phyloP scores from a whole-genome alignment of 2,113 vertebrate genomes.

The Rafetus swinhoei region DNA sequence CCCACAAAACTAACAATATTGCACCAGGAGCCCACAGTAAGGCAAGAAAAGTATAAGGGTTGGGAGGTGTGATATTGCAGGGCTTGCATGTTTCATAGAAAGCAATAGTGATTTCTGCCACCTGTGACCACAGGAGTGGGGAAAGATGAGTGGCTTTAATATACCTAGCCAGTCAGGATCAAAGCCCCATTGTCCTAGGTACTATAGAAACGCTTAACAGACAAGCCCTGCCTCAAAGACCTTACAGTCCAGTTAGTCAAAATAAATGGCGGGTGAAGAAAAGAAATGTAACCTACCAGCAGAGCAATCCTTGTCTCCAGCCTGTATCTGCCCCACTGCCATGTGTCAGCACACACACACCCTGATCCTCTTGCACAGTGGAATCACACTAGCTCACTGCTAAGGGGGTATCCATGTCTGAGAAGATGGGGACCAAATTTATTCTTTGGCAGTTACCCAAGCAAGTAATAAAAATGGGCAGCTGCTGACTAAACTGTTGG shows the following conservation, averaged over 20 bases:
- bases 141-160: neutral
- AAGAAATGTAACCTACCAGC: neutral
- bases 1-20: neutral
- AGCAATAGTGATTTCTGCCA: neutral
- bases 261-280: neutral
- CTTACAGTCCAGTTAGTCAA: neutral
- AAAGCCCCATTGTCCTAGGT: neutral
- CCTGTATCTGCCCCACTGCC: neutral
- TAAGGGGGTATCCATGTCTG: neutral
- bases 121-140: neutral
- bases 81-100: neutral
- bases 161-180: neutral
- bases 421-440: neutral
- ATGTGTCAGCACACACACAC: accelerated
- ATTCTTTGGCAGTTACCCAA: neutral
- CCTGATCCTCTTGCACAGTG: neutral
- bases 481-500: too few relatives aligned
- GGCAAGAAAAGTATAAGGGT: accelerated
- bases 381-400: neutral
- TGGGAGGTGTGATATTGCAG: neutral
- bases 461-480: neutral
- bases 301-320: neutral
- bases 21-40: neutral
- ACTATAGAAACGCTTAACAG: neutral
- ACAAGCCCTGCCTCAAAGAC: neutral